Conservation (phyloP, 92 coral and sea anemone genomes). For the Montipora capitata region DNA sequence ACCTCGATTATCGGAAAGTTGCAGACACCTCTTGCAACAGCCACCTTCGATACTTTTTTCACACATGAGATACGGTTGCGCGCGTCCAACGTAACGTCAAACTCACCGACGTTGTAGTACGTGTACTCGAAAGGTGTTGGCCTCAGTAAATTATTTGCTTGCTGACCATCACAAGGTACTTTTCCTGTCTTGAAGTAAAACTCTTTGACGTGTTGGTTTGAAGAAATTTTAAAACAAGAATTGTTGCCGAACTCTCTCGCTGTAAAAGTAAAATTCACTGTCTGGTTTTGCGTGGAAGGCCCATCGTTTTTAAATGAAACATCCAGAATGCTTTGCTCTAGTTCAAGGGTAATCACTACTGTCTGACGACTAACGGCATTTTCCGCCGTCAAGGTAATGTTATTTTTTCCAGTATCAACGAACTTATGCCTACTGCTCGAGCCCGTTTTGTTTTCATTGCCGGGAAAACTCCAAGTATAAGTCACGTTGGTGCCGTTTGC, state of each 20-base stretch:
- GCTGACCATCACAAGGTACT: no score
- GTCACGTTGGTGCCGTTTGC: constrained; percentile 88
- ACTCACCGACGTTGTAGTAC: constrained; percentile 17
- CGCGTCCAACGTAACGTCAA: constrained; percentile 35
- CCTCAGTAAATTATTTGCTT: no score
- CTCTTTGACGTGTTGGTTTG: no score
- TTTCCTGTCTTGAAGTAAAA: no score
- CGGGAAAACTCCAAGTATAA: constrained; percentile 68
- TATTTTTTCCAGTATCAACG: constrained; percentile 42
- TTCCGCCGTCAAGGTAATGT: constrained; percentile 35
- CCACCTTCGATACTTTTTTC: background rate
- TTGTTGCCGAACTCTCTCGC: constrained; percentile 41
- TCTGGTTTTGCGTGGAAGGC: constrained; percentile 4
- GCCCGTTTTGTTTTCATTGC: constrained; percentile 2
- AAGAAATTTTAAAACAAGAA: constrained; percentile 42
- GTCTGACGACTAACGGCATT: constrained; percentile 65
- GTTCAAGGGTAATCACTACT: background rate
- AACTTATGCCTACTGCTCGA: constrained; percentile 62
- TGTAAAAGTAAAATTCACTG: constrained; percentile 47
- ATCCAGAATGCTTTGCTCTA: constrained; percentile 44
- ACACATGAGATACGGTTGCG: constrained; percentile 64
- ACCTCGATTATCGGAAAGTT: background rate
- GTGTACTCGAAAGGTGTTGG: background rate
- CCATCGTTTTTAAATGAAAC: constrained; percentile 52
- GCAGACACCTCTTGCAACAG: background rate